phyloP scores from a whole-genome alignment of 2,888 invertebrate species.

The Suillia variegata region DNA sequence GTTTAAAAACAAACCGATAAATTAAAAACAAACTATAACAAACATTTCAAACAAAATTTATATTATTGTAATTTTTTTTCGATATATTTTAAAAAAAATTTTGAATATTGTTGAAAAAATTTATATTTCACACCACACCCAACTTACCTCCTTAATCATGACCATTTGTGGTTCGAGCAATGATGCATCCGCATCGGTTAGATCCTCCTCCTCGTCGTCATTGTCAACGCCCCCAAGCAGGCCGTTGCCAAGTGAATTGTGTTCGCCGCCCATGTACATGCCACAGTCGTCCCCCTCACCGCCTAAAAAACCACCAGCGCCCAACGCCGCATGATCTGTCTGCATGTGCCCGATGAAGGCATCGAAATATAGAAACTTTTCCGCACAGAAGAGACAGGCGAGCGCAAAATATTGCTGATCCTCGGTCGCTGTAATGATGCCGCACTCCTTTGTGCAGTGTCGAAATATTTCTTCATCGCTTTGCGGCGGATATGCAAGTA shows the following conservation, averaged over 20 bases:
- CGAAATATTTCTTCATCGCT: constrained; percentile 53
- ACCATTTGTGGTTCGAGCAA: constrained; percentile 51
- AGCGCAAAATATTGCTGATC: constrained; percentile 54
- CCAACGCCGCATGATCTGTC: constrained; percentile 41
- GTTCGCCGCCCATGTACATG: constrained; percentile 5
- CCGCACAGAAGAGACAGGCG: constrained; percentile 45
- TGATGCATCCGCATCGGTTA: constrained; percentile 45
- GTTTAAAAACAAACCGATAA: no score
- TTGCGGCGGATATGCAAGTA: constrained; percentile 50
- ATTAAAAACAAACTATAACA: no score
- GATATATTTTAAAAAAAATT: no score
- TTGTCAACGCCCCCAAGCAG: constrained; percentile 19
- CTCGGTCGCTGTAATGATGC: constrained; percentile 52
- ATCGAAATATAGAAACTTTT: constrained; percentile 55
- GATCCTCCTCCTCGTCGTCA: constrained; percentile 44
- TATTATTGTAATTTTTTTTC: no score
- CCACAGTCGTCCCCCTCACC: constrained; percentile 3
- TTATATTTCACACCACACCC: no score
- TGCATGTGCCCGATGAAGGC: constrained; percentile 54
- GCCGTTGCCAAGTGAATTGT: constrained; percentile 16
- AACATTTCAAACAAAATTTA: no score
- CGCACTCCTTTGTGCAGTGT: constrained; percentile 53
- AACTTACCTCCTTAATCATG: constrained; percentile 38
- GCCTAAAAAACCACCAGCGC: constrained; percentile 20
- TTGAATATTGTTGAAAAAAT: no score